These are phyloP conservation scores for Staurois parvus DNA, from an alignment of 2,797 vertebrate species.

Conservation along the genomic window DNA sequence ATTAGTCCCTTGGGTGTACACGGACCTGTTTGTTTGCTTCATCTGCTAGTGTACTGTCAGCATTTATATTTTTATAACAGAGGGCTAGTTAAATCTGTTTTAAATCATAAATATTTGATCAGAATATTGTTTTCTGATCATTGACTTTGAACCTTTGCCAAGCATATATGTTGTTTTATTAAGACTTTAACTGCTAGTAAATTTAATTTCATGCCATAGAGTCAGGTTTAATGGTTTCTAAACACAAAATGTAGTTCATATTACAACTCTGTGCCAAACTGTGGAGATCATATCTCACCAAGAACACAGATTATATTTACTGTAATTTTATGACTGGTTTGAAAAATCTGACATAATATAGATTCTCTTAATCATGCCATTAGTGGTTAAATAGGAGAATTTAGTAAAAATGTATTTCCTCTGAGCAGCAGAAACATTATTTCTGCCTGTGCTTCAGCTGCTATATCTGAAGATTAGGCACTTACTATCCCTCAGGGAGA, in stretches of 20 bases:
- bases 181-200: background rate
- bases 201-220: background rate
- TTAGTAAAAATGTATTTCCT: constrained; percentile 77
- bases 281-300: constrained; percentile 58
- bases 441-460: constrained; percentile 78
- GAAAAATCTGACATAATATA: constrained; percentile 69
- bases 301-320: constrained; percentile 63
- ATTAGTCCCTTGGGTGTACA: too few relatives aligned
- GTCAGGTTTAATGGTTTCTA: background rate
- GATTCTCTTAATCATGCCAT: constrained; percentile 74
- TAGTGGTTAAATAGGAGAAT: constrained; percentile 79
- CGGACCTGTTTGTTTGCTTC: too few relatives aligned
- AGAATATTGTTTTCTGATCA: background rate
- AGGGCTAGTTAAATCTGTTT: background rate
- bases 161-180: constrained; percentile 67
- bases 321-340: constrained; percentile 68
- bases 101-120: background rate
- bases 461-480: constrained; percentile 78
- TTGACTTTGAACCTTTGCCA: constrained; percentile 61
- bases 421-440: constrained; percentile 75
- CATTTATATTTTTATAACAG: too few relatives aligned
- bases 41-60: too few relatives aligned
- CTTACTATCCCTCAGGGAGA: constrained; percentile 81
- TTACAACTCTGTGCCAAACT: constrained; percentile 65
- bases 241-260: constrained; percentile 62